phyloP scores from a whole-genome alignment of 2,888 invertebrate genomes.

The Temnothorax rugatulus region DNA sequence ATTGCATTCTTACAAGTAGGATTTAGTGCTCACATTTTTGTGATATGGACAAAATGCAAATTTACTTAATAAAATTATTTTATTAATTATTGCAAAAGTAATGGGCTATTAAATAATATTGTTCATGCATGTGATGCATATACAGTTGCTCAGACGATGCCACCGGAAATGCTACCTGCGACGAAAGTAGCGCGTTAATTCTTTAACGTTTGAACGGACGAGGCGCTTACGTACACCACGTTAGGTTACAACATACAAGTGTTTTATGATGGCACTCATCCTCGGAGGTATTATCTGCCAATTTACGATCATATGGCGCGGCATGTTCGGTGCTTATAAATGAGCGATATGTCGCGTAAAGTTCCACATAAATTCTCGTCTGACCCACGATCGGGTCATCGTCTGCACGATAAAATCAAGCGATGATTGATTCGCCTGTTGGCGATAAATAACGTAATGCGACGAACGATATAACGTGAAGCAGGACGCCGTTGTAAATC shows the following conservation, averaged over 20 bases:
- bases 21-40: not conserved
- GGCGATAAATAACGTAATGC: constrained; percentile 38
- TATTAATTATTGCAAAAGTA: not conserved
- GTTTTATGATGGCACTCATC: constrained; percentile 75
- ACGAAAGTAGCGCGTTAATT: constrained; percentile 72
- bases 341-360: constrained; percentile 43
- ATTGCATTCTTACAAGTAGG: not conserved
- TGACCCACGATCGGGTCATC: constrained; percentile 34
- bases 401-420: constrained; percentile 38
- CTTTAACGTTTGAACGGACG: constrained; percentile 64
- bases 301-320: constrained; percentile 76
- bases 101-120: not conserved
- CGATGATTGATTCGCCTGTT: constrained; percentile 41
- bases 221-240: constrained; percentile 58
- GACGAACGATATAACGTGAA: constrained; percentile 30
- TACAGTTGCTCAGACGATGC: constrained; percentile 15
- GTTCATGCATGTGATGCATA: not conserved
- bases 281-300: constrained; percentile 75
- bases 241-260: constrained; percentile 76
- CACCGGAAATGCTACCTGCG: constrained; percentile 59
- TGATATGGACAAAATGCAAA: not conserved
- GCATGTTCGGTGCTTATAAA: constrained; percentile 49
- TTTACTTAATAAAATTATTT: not conserved
- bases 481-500: constrained; percentile 27
- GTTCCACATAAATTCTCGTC: constrained; percentile 62